phyloP scores from a whole-genome alignment of 2,888 invertebrate genomes.

The Amorpha juglandis region DNA sequence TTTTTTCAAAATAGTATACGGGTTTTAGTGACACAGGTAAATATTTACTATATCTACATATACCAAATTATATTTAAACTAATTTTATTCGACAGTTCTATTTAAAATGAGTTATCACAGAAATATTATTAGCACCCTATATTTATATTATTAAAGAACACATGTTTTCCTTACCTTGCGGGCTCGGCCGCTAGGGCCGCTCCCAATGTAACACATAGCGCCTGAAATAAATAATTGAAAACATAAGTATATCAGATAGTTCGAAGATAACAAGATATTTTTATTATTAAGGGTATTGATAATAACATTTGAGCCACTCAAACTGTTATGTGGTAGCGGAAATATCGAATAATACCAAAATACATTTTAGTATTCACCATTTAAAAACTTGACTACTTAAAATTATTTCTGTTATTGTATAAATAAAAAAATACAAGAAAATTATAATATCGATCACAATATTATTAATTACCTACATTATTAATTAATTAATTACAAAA shows the following conservation, averaged over 20 bases:
- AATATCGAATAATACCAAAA: background rate
- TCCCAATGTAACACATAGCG: conserved; percentile 60
- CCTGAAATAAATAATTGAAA: conserved; percentile 55
- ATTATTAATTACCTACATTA: background rate
- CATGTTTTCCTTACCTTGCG: conserved; percentile 46
- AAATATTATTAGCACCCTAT: background rate
- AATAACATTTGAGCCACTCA: background rate
- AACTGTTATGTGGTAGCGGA: background rate
- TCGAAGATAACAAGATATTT: background rate
- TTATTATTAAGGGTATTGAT: background rate
- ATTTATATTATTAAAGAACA: too few relatives aligned
- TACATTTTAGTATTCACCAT: background rate
- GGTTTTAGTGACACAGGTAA: too few relatives aligned
- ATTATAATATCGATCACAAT: background rate
- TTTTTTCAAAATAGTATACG: too few relatives aligned
- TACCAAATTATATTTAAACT: background rate
- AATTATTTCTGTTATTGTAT: too few relatives aligned
- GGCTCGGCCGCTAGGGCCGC: conserved; percentile 64
- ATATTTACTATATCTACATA: too few relatives aligned
- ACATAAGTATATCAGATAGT: too few relatives aligned
- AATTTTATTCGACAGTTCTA: too few relatives aligned
- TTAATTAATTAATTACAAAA: background rate
- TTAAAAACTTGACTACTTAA: background rate
- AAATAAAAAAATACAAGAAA: background rate
- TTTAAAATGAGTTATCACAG: background rate